Evolutionary conservation across 2,113 vertebrate genomes (phyloP).

Genomic region (Psilopsiagon aurifrons): DNA sequence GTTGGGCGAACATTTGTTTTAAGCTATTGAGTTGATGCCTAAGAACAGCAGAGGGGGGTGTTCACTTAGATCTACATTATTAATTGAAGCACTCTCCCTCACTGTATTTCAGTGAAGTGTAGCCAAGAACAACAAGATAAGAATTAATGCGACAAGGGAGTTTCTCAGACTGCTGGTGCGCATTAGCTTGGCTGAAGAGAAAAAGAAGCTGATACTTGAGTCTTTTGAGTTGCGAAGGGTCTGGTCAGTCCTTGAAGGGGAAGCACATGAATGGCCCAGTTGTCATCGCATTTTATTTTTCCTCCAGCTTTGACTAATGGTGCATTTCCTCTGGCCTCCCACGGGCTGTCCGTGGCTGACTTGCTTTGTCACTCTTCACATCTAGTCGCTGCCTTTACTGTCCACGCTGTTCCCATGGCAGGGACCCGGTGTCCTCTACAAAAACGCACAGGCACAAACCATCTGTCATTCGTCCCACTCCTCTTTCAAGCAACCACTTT

Average conservation of each 20-base stretch:
- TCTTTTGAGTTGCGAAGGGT: conserved; percentile 40
- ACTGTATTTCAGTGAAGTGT: conserved; percentile 53
- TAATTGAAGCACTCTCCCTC: conserved; percentile 50
- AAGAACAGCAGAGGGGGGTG: neutral
- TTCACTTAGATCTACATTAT: neutral
- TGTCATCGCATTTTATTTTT: conserved; percentile 75
- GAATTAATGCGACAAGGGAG: conserved; percentile 55
- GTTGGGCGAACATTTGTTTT: neutral
- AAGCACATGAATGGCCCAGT: conserved; percentile 65
- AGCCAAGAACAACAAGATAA: conserved; percentile 63
- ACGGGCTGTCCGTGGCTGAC: conserved; percentile 59
- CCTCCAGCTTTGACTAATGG: conserved; percentile 73
- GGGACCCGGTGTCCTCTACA: conserved; percentile 40
- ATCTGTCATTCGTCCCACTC: conserved; percentile 67
- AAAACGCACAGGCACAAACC: conserved; percentile 62
- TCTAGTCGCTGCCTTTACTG: conserved; percentile 55
- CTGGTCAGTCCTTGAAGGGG: conserved; percentile 57
- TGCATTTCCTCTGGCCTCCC: conserved; percentile 73
- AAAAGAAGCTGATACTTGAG: conserved; percentile 59
- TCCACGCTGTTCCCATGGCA: conserved; percentile 68
- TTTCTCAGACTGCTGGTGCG: conserved; percentile 17
- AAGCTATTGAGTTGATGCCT: neutral
- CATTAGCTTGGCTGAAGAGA: conserved; percentile 57
- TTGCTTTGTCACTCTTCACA: conserved; percentile 73
- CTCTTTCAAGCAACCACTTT: conserved; percentile 68